These are phyloP conservation scores for Siderastrea radians DNA, from an alignment of 92 coral and sea anemone species.

Conservation along the genomic window DNA sequence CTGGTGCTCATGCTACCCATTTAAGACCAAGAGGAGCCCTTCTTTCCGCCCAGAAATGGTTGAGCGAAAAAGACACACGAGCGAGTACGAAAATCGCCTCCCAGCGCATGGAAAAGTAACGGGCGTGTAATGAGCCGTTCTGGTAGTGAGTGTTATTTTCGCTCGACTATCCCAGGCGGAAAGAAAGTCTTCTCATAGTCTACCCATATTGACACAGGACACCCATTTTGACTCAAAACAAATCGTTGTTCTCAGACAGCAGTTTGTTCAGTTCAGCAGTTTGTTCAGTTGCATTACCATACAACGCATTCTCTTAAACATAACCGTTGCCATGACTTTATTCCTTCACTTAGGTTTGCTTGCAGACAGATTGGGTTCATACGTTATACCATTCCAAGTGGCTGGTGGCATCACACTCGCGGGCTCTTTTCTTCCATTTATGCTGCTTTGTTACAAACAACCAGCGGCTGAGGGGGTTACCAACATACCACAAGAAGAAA, in stretches of 20 bases:
- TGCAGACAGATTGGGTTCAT: constrained; percentile 41
- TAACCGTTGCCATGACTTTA: background rate
- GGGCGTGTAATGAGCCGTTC: too few species aligned
- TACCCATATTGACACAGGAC: too few species aligned
- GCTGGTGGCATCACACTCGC: constrained; percentile 31
- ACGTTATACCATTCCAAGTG: constrained; percentile 32
- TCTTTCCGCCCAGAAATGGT: too few species aligned
- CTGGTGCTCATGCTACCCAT: too few species aligned
- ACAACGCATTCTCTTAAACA: background rate
- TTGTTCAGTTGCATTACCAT: background rate
- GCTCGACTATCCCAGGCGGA: too few species aligned
- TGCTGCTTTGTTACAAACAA: constrained; percentile 3
- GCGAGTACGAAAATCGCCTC: too few species aligned
- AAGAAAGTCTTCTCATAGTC: too few species aligned
- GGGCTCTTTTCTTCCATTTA: constrained; percentile 15
- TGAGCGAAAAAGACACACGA: too few species aligned
- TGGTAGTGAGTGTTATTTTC: too few species aligned
- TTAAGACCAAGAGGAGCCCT: too few species aligned
- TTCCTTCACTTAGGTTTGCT: constrained; percentile 1
- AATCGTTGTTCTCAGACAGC: background rate
- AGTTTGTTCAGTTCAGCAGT: background rate
- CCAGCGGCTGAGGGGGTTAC: background rate
- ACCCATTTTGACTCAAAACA: too few species aligned
- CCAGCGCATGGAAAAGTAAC: too few species aligned
- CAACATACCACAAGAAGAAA: background rate